These are phyloP conservation scores for Cheilosia grossa DNA, from an alignment of 2,888 invertebrate species.

Conservation along the genomic window DNA sequence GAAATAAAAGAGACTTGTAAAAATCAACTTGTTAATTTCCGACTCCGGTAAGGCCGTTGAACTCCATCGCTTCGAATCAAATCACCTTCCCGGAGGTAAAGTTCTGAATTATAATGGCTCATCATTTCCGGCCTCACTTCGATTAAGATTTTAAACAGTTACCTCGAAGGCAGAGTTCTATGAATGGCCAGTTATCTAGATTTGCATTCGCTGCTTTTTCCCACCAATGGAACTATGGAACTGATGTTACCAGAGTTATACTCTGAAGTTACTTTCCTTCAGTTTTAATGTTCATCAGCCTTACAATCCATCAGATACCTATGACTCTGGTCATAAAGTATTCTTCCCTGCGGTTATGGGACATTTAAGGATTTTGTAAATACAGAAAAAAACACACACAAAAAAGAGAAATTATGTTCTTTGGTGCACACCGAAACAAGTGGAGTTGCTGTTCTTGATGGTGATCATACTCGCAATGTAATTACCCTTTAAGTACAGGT, in stretches of 20 bases:
- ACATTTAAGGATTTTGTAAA: constrained; percentile 36
- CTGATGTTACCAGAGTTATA: not conserved
- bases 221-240: not conserved
- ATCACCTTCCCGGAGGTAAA: constrained; percentile 6
- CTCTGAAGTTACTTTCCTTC: not conserved
- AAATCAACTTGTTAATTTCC: constrained; percentile 55
- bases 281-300: constrained; percentile 28
- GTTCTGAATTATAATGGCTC: constrained; percentile 28
- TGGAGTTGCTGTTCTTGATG: not conserved
- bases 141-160: constrained; percentile 58
- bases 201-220: constrained; percentile 4
- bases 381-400: not conserved
- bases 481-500: constrained; percentile 55
- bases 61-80: constrained; percentile 3
- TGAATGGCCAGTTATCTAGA: not conserved
- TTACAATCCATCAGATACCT: constrained; percentile 9
- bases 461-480: constrained; percentile 39
- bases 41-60: constrained; percentile 60
- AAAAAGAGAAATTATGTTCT: constrained; percentile 48
- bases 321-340: constrained; percentile 35
- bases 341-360: constrained; percentile 17
- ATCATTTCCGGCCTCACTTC: constrained; percentile 53
- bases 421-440: constrained; percentile 14
- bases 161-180: not conserved
- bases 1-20: not conserved